phyloP scores from a whole-genome alignment of 1,140 invertebrate genomes.

The Zaprionus ornatus region DNA sequence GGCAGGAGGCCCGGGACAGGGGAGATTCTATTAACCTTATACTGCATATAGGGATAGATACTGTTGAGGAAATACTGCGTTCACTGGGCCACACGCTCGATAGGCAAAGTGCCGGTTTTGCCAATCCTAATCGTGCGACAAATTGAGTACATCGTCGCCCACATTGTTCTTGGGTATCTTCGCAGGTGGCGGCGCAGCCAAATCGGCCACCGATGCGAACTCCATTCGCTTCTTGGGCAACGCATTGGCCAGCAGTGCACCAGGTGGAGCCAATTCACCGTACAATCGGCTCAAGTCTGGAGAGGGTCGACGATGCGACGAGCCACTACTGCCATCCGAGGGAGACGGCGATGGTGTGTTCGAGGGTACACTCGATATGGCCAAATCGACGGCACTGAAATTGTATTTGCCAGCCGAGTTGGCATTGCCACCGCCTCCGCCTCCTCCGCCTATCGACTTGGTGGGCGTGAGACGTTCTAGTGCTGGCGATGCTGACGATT shows the following conservation, averaged over 20 bases:
- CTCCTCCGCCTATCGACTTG: slow-evolving; percentile 58
- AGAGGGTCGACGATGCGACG: slow-evolving; percentile 70
- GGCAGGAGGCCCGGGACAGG: neutral
- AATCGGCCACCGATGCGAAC: slow-evolving; percentile 81
- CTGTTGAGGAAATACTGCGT: slow-evolving; percentile 61
- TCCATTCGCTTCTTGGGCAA: slow-evolving; percentile 83
- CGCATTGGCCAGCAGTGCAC: slow-evolving; percentile 51
- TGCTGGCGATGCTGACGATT: slow-evolving; percentile 82
- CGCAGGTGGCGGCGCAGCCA: slow-evolving; percentile 78
- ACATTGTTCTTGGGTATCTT: slow-evolving; percentile 88
- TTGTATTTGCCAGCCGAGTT: slow-evolving; percentile 83
- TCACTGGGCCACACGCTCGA: slow-evolving; percentile 34
- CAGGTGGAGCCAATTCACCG: slow-evolving; percentile 67
- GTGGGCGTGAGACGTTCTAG: slow-evolving; percentile 81
- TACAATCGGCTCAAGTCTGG: slow-evolving; percentile 77
- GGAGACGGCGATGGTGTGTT: slow-evolving; percentile 80
- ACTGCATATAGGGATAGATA: slow-evolving; percentile 45
- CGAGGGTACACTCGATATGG: slow-evolving; percentile 82
- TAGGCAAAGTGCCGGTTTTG: slow-evolving; percentile 18
- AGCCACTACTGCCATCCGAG: slow-evolving; percentile 75
- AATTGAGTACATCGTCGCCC: slow-evolving; percentile 72
- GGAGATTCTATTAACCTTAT: slow-evolving; percentile 52
- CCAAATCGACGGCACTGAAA: slow-evolving; percentile 84
- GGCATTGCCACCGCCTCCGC: slow-evolving; percentile 64
- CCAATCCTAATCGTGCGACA: slow-evolving; percentile 67